A percentile compares a stretch with the other conserved stretches of the same genome.
phyloP scores from a whole-genome alignment of 2,797 vertebrate species.

The Arremon brunneinucha region DNA sequence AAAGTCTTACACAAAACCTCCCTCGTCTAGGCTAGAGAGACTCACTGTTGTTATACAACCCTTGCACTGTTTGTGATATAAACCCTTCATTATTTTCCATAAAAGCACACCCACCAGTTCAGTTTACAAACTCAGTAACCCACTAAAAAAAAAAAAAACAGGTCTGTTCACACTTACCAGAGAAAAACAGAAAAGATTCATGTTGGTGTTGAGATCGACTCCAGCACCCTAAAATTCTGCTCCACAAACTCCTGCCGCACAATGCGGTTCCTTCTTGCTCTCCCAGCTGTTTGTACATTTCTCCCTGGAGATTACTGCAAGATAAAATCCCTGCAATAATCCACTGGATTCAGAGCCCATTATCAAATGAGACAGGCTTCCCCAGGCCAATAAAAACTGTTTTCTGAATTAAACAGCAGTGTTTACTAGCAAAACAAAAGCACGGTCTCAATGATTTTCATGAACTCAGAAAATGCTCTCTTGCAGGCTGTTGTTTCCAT shows the following conservation, averaged over 20 bases:
- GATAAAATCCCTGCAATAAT: constrained; percentile 93
- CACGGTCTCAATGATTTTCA: background rate
- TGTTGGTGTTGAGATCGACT: constrained; percentile 58
- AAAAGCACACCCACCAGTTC: background rate
- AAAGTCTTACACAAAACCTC: background rate
- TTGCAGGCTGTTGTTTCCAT: background rate
- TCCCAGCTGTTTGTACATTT: constrained; percentile 81
- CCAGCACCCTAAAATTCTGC: constrained; percentile 26
- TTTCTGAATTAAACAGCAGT: constrained; percentile 67
- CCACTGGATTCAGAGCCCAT: constrained; percentile 88
- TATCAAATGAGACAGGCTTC: constrained; percentile 77
- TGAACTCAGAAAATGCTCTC: background rate
- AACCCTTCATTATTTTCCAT: background rate
- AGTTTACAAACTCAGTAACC: background rate
- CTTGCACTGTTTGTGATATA: background rate
- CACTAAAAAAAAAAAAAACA: background rate
- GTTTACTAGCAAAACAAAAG: constrained; percentile 50
- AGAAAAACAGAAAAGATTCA: constrained; percentile 98
- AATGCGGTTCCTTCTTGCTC: constrained; percentile 61
- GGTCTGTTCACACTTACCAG: constrained; percentile 82
- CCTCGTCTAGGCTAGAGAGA: background rate
- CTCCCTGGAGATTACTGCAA: constrained; percentile 87
- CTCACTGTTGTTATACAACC: background rate
- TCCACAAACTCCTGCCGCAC: background rate
- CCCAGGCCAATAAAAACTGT: constrained; percentile 51